A percentile compares a stretch with the other conserved stretches of the same genome.
phyloP scores from a whole-genome alignment of 2,888 invertebrate species.

The Tinea trinotella region DNA sequence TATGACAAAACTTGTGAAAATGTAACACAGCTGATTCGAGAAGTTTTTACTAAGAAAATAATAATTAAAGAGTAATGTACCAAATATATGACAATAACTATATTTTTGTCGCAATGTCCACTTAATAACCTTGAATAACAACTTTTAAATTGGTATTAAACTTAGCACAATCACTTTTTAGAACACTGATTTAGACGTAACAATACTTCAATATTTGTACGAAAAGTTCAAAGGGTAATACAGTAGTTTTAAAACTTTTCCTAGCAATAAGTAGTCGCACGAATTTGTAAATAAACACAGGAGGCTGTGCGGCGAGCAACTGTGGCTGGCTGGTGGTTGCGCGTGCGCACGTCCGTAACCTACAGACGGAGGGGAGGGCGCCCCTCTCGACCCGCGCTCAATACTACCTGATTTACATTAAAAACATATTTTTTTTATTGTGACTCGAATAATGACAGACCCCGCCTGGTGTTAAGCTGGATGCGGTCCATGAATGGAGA shows the following conservation, averaged over 20 bases:
- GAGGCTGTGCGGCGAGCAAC: constrained; percentile 68
- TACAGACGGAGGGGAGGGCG: constrained; percentile 35
- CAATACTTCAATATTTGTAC: too few species aligned
- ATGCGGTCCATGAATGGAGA: too few species aligned
- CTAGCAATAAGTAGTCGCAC: too few species aligned
- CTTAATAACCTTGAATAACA: constrained; percentile 13
- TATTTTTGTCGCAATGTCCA: constrained; percentile 17
- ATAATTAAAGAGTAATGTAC: background rate
- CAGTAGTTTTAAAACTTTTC: too few species aligned
- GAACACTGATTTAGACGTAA: background rate
- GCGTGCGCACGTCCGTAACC: constrained; percentile 49
- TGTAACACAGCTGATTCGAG: too few species aligned
- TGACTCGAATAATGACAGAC: too few species aligned
- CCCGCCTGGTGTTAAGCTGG: too few species aligned
- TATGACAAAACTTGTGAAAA: too few species aligned
- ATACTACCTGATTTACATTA: background rate
- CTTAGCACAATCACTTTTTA: constrained; percentile 20
- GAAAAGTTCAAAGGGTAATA: too few species aligned
- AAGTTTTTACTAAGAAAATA: too few species aligned
- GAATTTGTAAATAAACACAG: constrained; percentile 59
- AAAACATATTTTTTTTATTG: too few species aligned
- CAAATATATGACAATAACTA: constrained; percentile 19
- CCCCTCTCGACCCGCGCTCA: constrained; percentile 29
- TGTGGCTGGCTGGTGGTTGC: constrained; percentile 55
- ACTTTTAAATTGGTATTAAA: background rate